These are phyloP conservation scores for Gopherus flavomarginatus DNA, from an alignment of 2,113 vertebrate species.

Conservation along the genomic window DNA sequence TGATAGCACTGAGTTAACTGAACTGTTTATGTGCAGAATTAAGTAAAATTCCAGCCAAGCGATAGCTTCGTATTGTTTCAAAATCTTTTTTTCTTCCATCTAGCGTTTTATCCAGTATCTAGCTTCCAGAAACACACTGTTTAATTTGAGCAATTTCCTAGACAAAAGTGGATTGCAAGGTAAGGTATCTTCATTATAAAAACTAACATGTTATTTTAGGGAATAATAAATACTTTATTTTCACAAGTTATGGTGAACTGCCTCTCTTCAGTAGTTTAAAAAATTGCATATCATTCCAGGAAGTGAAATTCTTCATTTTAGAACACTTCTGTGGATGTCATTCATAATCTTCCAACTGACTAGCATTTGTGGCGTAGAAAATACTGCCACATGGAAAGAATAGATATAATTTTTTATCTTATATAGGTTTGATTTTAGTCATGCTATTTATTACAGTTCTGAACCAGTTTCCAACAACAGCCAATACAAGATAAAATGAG, in stretches of 20 bases:
- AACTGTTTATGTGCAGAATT: neutral
- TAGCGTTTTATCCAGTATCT: constrained; percentile 98
- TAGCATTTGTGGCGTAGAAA: neutral
- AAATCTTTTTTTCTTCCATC: constrained; percentile 49
- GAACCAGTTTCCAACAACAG: neutral
- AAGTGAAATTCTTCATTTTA: neutral
- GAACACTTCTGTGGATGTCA: neutral
- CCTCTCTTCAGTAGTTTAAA: neutral
- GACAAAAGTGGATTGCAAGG: constrained; percentile 99
- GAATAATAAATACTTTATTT: neutral
- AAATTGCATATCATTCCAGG: neutral
- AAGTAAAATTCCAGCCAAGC: neutral
- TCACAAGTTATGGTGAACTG: neutral
- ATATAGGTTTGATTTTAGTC: neutral
- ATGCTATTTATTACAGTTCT: neutral
- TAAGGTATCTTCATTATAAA: constrained; percentile 63
- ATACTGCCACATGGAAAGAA: neutral
- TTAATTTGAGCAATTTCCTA: constrained; percentile 99
- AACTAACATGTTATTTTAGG: neutral
- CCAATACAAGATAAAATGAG: neutral
- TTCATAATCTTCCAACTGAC: neutral
- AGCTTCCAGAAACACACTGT: constrained; percentile 97
- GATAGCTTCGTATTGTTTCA: neutral
- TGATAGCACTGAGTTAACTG: neutral
- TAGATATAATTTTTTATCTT: neutral